Evolutionary conservation across 2,113 vertebrate genomes (phyloP), one percentile per base, ranked within the genome.

Genomic region (Rhagologus leucostigma): DNA sequence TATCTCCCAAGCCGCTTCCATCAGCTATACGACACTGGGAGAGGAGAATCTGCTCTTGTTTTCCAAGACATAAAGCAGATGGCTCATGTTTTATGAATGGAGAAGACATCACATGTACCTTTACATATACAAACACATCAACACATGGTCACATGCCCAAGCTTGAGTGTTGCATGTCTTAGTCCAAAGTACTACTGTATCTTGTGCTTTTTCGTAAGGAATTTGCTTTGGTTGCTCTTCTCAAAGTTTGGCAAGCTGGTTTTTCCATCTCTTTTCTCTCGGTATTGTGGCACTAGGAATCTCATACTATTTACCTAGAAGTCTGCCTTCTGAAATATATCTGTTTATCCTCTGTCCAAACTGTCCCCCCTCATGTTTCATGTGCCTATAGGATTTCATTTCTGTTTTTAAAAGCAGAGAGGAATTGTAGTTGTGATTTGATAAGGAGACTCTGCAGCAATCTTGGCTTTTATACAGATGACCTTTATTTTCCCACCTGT

Each of bases 61-160:
- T 87, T 59, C 71, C 39, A 73, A 85, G 67, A 62, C 16, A 41
- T 30, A 32, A 24, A 73, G 84, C 87, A 90, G 67, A 88, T 91
- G 57, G 62, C 35, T 91, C 21, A 94, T 91, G 47, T 63, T 94
- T 93, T 83, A 87, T 92, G 64, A 85, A 95, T 50, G 32, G 80
- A 73, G 42, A 42, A 44, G 56, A 18, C 16, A 33, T 7, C 7
- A 67, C 26, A 2, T 9, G 18, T 37, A 65, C 37, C 67, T 76
- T 46, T 47, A 46, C 37, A 39, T 32, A 52, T 7, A 81, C 33
- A 75, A 22, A 63, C 27, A 42, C 52, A 78, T 42, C 56, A 63
- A 39, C 33, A 15, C 11, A 37, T 8, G 27, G 60, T 27, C 55
- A 37, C 1, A 0, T 37, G 52, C 35, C 68, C 56, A 63, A 21